Percentiles rank a stretch among this genome's conserved stretches.
phyloP scores from a whole-genome alignment of 2,797 vertebrate genomes.

The Limnodromus scolopaceus region DNA sequence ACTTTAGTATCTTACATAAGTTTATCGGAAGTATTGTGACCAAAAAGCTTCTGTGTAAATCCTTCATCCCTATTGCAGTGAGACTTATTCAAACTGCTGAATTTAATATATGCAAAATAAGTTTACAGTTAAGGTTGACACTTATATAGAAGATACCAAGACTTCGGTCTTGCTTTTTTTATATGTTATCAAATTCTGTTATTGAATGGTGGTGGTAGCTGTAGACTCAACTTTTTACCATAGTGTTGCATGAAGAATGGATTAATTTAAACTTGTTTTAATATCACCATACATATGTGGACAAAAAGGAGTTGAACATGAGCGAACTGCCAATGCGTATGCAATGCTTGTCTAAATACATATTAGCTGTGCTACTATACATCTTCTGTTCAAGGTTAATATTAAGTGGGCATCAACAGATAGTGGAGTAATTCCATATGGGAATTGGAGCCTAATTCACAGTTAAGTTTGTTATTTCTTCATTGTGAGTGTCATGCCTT shows the following conservation, averaged over 20 bases:
- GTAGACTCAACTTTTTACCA: neutral
- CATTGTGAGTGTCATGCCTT: neutral
- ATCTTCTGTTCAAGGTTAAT: neutral
- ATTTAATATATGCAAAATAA: neutral
- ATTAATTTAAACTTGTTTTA: neutral
- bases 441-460: neutral
- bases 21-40: neutral
- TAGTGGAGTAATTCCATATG: neutral
- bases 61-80: neutral
- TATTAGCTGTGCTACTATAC: neutral
- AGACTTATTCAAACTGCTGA: neutral
- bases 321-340: fast-evolving
- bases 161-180: neutral
- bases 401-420: neutral
- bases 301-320: neutral
- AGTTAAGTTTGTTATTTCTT: neutral
- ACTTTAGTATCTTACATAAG: neutral
- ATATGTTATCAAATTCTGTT: neutral
- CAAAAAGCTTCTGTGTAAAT: neutral
- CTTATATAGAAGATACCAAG: neutral
- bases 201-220: neutral
- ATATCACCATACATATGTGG: fast-evolving
- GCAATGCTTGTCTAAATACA: neutral
- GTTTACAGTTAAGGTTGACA: neutral
- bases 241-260: neutral